Percentiles rank a stretch among this genome's conserved stretches.
These are phyloP conservation scores for Ginglymostoma cirratum DNA, from an alignment of 2,113 vertebrate species.

Conservation along the genomic window DNA sequence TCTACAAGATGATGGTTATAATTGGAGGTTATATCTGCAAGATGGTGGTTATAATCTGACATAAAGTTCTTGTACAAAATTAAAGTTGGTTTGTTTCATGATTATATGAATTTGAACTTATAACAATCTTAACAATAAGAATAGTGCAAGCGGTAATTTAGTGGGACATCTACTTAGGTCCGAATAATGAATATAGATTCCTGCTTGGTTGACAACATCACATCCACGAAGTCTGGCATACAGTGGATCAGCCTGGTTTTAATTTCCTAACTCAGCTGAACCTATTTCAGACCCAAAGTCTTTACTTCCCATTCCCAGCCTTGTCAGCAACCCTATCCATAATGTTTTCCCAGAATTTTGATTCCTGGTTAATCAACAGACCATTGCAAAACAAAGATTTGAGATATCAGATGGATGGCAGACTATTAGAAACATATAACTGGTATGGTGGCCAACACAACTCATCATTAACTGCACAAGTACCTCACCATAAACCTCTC, in stretches of 20 bases:
- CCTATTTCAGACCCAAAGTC: not conserved
- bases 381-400: not conserved
- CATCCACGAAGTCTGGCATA: not conserved
- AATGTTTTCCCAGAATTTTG: not conserved
- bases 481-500: not conserved
- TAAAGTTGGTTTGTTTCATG: not conserved
- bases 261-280: not conserved
- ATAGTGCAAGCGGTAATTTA: not conserved
- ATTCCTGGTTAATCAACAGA: not conserved
- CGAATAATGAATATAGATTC: not conserved
- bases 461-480: not conserved
- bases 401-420: not conserved
- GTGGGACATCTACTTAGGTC: not conserved
- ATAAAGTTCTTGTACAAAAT: not conserved
- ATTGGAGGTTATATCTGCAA: not conserved
- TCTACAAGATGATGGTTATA: not conserved
- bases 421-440: not conserved
- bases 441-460: not conserved
- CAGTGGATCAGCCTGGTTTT: not conserved
- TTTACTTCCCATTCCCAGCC: not conserved
- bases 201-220: not conserved
- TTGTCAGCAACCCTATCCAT: not conserved
- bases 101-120: not conserved
- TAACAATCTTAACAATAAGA: not conserved
- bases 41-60: not conserved